phyloP scores from a whole-genome alignment of 2,113 vertebrate species.

The Cichladusa arquata region DNA sequence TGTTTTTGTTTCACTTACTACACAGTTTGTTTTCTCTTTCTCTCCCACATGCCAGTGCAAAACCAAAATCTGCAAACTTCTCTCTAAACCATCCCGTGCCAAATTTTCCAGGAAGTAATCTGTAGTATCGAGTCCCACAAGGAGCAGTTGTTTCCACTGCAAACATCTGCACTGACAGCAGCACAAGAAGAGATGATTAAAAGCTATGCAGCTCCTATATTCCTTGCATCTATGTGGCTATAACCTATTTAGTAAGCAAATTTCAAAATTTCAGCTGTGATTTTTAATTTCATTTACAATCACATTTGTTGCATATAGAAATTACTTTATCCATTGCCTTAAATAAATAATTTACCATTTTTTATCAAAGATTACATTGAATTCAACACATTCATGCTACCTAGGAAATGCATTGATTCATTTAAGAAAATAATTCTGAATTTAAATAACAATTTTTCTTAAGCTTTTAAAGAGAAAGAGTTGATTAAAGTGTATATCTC shows the following conservation, averaged over 20 bases:
- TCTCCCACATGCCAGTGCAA: slow-evolving; percentile 27
- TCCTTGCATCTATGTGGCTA: slow-evolving; percentile 1
- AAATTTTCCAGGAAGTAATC: slow-evolving; percentile 54
- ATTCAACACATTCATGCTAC: background rate
- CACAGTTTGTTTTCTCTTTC: slow-evolving; percentile 34
- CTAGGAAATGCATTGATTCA: background rate
- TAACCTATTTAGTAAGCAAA: background rate
- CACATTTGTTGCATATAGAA: background rate
- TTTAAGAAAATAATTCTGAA: background rate
- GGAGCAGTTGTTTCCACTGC: background rate
- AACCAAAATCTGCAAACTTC: slow-evolving; percentile 31
- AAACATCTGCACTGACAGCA: slow-evolving; percentile 44
- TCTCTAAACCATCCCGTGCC: background rate
- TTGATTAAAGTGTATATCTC: background rate
- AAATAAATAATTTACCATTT: background rate
- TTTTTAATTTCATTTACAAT: background rate
- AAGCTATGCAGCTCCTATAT: background rate
- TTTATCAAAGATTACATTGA: background rate
- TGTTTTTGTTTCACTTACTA: slow-evolving; percentile 37
- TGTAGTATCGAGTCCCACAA: background rate
- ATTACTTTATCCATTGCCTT: background rate
- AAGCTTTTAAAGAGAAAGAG: background rate
- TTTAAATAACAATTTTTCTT: background rate
- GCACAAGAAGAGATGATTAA: slow-evolving; percentile 13
- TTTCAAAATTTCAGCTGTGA: background rate